A percentile compares a stretch with the other conserved stretches of the same genome.
phyloP scores from a whole-genome alignment of 2,888 invertebrate species.

The Nasonovia ribisnigri region DNA sequence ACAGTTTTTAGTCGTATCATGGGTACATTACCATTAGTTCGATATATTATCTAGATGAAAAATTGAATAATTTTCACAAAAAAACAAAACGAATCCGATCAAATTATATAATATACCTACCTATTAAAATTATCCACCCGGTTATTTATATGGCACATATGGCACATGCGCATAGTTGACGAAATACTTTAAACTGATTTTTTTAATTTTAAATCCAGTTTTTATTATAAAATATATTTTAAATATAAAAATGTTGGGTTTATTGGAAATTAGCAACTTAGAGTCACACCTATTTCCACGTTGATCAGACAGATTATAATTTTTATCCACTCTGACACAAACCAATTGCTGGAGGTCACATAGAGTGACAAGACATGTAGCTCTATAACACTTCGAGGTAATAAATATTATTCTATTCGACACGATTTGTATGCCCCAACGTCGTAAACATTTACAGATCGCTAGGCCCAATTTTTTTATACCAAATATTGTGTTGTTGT shows the following conservation, averaged over 20 bases:
- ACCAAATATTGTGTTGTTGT: not conserved
- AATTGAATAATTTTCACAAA: not conserved
- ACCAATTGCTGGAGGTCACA: not conserved
- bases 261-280: not conserved
- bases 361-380: not conserved
- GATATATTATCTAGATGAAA: not conserved
- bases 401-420: not conserved
- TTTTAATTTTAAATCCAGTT: not conserved
- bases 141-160: not conserved
- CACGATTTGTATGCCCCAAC: not conserved
- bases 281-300: not conserved
- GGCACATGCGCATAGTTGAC: fast-evolving
- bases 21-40: not conserved
- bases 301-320: not conserved
- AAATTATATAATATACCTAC: not conserved
- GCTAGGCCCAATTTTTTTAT: too few species aligned
- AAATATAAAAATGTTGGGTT: not conserved
- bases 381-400: not conserved
- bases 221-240: not conserved
- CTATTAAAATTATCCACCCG: not conserved
- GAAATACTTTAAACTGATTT: too few species aligned
- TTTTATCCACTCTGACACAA: not conserved
- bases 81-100: not conserved
- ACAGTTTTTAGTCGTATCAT: not conserved
- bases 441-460: not conserved